A percentile compares a stretch with the other conserved stretches of the same genome.
Evolutionary conservation across 2,113 vertebrate species (phyloP).

Genomic region (Hippoglossus stenolepis): DNA sequence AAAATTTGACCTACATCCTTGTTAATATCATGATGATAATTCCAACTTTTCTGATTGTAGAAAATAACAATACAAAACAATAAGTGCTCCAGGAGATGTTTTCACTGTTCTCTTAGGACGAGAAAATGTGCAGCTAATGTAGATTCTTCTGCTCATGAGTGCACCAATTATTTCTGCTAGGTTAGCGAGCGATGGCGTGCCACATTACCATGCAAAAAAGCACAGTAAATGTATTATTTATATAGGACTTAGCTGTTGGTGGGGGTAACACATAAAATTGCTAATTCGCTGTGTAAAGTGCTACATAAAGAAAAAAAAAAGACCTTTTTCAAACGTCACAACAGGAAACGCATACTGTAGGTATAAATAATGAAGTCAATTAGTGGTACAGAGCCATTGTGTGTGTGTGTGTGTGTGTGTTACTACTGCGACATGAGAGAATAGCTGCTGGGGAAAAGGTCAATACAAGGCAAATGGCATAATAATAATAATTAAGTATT

Average conservation of each 20-base stretch:
- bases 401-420: too few species aligned
- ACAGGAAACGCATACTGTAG: not conserved
- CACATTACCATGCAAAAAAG: not conserved
- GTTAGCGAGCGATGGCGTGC: constrained; percentile 3
- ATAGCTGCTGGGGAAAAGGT: not conserved
- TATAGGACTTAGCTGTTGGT: not conserved
- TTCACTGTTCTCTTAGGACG: not conserved
- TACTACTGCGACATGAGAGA: not conserved
- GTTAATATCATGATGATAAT: too few species aligned
- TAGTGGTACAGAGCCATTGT: not conserved
- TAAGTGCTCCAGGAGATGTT: not conserved
- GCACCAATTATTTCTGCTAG: constrained; percentile 10
- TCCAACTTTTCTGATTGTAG: too few species aligned
- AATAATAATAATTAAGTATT: too few species aligned
- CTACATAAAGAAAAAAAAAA: not conserved
- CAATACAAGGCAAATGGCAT: not conserved
- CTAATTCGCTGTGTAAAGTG: not conserved
- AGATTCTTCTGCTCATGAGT: not conserved
- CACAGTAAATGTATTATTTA: constrained; percentile 5
- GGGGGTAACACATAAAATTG: not conserved
- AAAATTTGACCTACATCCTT: too few species aligned
- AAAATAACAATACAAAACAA: too few species aligned
- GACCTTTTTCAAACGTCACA: not conserved
- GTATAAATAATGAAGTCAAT: not conserved
- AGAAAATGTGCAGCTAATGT: not conserved